Percentiles rank a stretch among this genome's conserved stretches.
Evolutionary conservation across 2,113 vertebrate species (phyloP).

Genomic region (Ptilorrhoa leucosticta): DNA sequence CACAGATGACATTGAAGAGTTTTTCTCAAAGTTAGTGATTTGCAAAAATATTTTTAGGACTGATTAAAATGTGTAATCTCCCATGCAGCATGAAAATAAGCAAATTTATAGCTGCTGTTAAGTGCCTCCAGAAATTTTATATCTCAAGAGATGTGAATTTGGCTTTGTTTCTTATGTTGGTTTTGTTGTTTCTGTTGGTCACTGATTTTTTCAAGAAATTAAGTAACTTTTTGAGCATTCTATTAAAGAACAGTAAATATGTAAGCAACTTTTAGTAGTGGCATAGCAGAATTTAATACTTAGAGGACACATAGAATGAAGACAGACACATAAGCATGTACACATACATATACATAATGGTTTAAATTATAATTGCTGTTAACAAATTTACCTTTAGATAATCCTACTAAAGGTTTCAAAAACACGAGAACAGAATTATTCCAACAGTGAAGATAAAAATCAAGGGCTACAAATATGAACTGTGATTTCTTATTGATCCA

Average conservation of each 20-base stretch:
- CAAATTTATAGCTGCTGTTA: not conserved
- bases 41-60: not conserved
- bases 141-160: not conserved
- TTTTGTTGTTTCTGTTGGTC: not conserved
- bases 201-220: not conserved
- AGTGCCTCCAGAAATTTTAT: not conserved
- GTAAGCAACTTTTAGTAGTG: not conserved
- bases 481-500: not conserved
- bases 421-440: not conserved
- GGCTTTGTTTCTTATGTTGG: not conserved
- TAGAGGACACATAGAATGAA: not conserved
- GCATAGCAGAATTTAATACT: not conserved
- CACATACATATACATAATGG: too few relatives aligned
- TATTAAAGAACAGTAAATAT: not conserved
- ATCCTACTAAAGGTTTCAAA: not conserved
- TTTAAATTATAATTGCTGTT: not conserved
- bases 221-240: not conserved
- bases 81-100: not conserved
- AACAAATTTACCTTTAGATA: not conserved
- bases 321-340: not conserved
- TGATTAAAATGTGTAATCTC: not conserved
- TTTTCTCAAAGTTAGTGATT: not conserved
- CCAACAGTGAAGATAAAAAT: not conserved
- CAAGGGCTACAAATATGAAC: not conserved
- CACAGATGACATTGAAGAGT: not conserved